These are phyloP conservation scores for Morone chrysops DNA, from an alignment of 2,113 vertebrate genomes.

Conservation along the genomic window DNA sequence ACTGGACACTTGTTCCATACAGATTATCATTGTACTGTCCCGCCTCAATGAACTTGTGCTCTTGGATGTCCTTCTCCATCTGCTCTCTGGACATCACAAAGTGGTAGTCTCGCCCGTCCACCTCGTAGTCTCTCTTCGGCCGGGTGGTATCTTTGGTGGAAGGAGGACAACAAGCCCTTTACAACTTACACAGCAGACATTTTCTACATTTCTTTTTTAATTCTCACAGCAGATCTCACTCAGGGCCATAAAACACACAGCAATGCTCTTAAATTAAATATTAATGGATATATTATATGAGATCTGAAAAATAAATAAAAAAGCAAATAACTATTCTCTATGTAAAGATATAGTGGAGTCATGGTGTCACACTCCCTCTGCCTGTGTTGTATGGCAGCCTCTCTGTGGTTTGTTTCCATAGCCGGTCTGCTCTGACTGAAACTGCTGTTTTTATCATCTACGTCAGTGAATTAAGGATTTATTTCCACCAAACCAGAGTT, in stretches of 20 bases:
- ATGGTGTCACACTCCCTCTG: too few relatives aligned
- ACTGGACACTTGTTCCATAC: constrained; percentile 97
- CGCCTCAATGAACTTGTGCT: constrained; percentile 99
- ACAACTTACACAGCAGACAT: not conserved
- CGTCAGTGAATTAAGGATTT: too few relatives aligned
- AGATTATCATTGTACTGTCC: constrained; percentile 99
- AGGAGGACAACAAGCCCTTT: not conserved
- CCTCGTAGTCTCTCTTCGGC: constrained; percentile 94
- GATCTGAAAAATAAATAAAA: too few relatives aligned
- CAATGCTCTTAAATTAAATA: not conserved
- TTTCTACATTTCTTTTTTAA: not conserved
- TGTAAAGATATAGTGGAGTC: too few relatives aligned
- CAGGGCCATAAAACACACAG: not conserved
- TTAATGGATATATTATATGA: too few relatives aligned
- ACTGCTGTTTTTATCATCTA: too few relatives aligned
- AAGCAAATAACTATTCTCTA: too few relatives aligned
- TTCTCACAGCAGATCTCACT: not conserved
- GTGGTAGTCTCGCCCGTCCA: constrained; percentile 96
- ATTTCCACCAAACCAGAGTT: too few relatives aligned
- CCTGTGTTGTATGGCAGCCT: too few relatives aligned
- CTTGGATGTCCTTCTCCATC: constrained; percentile 99
- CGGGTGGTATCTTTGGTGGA: constrained; percentile 91
- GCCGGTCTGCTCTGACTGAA: too few relatives aligned
- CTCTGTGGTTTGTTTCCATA: too few relatives aligned
- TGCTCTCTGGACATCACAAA: constrained; percentile 97